phyloP scores from a whole-genome alignment of 2,888 invertebrate genomes.

The Philaethria dido region DNA sequence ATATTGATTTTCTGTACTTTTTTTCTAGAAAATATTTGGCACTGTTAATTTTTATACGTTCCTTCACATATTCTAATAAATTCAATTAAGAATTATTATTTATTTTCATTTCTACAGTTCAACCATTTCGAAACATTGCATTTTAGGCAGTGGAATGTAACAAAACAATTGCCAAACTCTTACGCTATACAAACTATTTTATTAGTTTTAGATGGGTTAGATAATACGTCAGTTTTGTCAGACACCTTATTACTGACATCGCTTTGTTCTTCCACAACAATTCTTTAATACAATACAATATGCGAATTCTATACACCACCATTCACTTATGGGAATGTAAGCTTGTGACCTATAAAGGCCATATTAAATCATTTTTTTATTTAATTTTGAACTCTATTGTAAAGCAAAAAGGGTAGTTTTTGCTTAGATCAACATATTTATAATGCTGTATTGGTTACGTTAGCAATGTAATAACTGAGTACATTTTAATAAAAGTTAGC shows the following conservation, averaged over 20 bases:
- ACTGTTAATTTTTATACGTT: no score
- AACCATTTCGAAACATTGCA: neutral
- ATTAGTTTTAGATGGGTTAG: neutral
- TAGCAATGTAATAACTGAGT: neutral
- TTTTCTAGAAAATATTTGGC: no score
- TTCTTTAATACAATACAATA: slow-evolving; percentile 10
- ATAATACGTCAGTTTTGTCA: neutral
- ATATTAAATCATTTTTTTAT: neutral
- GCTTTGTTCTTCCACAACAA: slow-evolving; percentile 9
- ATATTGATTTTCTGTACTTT: no score
- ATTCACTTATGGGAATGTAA: slow-evolving; percentile 28
- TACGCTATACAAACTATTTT: neutral
- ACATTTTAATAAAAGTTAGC: neutral
- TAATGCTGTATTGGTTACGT: neutral
- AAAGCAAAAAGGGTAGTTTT: neutral
- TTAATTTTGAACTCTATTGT: slow-evolving; percentile 1
- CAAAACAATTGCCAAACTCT: neutral
- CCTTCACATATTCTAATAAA: no score
- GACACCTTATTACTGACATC: neutral
- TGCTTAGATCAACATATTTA: neutral
- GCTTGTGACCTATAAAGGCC: slow-evolving; percentile 27
- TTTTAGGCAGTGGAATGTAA: neutral
- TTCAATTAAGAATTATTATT: no score
- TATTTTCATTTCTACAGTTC: no score
- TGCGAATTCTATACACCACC: slow-evolving; percentile 21